phyloP scores from a whole-genome alignment of 2,797 vertebrate genomes.

The Cichlasoma orientale region DNA sequence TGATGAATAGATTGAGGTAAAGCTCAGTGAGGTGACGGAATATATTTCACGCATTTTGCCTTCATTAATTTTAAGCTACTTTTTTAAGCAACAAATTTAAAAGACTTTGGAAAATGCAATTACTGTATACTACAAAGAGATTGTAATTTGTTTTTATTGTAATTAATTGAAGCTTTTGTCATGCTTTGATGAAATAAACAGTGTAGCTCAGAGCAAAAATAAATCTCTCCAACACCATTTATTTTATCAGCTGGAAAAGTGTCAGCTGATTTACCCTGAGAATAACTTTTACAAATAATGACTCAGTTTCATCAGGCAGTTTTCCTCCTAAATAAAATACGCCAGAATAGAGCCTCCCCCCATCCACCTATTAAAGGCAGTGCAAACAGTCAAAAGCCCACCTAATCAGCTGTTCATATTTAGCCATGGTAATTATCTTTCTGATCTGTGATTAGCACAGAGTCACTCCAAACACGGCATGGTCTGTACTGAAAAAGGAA shows the following conservation, averaged over 20 bases:
- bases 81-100: constrained; percentile 40
- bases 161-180: constrained; percentile 25
- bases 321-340: neutral
- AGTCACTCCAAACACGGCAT: constrained; percentile 49
- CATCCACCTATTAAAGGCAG: neutral
- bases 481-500: constrained; percentile 20
- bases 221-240: constrained; percentile 15
- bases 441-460: constrained; percentile 62
- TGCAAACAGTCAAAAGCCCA: constrained; percentile 39
- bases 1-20: constrained; percentile 47
- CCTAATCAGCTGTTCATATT: constrained; percentile 69
- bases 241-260: constrained; percentile 7
- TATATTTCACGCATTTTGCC: constrained; percentile 24
- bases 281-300: constrained; percentile 19
- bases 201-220: constrained; percentile 15
- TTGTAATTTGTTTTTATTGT: constrained; percentile 20
- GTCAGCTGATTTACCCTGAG: neutral
- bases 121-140: neutral
- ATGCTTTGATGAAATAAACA: constrained; percentile 16
- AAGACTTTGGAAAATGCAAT: constrained; percentile 25
- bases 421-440: constrained; percentile 59
- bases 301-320: constrained; percentile 16
- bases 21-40: constrained; percentile 43
- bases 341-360: neutral
- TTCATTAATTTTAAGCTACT: constrained; percentile 43